A percentile compares a stretch with the other conserved stretches of the same genome.
Evolutionary conservation across 2,888 invertebrate genomes (phyloP).

Genomic region (Chrysopilus asiliformis): DNA sequence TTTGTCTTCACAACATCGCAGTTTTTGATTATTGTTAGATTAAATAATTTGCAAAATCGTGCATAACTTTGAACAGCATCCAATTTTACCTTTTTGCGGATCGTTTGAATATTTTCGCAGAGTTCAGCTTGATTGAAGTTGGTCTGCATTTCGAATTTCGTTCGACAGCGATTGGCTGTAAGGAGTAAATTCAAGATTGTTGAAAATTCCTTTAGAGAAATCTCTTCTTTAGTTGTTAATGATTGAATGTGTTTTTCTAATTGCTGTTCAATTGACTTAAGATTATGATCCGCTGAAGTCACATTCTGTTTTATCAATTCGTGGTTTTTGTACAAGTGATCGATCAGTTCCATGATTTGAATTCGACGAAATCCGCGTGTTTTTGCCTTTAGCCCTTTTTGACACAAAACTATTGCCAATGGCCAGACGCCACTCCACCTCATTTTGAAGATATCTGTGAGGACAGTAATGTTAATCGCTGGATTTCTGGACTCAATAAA

Average conservation of each 20-base stretch:
- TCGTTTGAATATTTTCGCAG: constrained; percentile 17
- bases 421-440: constrained; percentile 52
- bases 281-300: constrained; percentile 15
- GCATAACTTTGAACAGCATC: constrained; percentile 19
- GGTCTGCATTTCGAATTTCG: constrained; percentile 12
- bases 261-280: constrained; percentile 19
- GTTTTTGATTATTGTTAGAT: constrained; percentile 17
- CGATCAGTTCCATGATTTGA: constrained; percentile 52
- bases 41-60: constrained; percentile 21
- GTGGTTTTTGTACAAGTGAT: constrained; percentile 47
- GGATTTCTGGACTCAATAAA: constrained; percentile 27
- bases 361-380: constrained; percentile 51
- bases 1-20: constrained; percentile 7
- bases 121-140: constrained; percentile 11
- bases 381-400: constrained; percentile 44
- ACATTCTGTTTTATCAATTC: constrained; percentile 20
- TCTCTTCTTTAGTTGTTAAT: constrained; percentile 11
- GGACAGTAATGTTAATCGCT: constrained; percentile 46
- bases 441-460: constrained; percentile 48
- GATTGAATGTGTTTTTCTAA: constrained; percentile 16
- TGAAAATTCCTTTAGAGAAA: constrained; percentile 22
- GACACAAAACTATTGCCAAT: constrained; percentile 43
- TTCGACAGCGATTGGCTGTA: constrained; percentile 17
- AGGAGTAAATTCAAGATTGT: constrained; percentile 20
- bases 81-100: constrained; percentile 20